Conservation (phyloP, 2,797 vertebrate genomes). For the Schizopygopsis malacanthus region DNA sequence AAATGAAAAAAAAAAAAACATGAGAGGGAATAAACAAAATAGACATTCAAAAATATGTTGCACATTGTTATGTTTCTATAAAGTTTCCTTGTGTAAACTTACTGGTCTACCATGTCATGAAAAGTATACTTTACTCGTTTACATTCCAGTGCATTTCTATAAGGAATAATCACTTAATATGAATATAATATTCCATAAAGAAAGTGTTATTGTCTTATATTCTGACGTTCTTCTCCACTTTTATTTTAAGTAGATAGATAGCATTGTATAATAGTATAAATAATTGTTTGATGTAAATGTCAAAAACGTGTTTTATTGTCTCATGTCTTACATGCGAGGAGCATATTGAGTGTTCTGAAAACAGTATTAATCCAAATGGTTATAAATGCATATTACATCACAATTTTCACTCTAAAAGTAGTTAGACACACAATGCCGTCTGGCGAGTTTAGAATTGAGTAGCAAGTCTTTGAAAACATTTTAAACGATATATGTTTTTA, state of each 20-base stretch:
- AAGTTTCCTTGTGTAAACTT: background rate
- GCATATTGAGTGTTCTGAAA: background rate
- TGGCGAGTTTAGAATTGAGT: background rate
- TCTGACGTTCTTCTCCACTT: background rate
- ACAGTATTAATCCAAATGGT: background rate
- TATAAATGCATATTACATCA: background rate
- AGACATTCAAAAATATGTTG: conserved; percentile 18
- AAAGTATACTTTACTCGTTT: background rate
- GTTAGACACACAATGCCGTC: background rate
- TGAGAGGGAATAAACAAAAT: conserved; percentile 41
- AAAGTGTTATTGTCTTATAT: background rate
- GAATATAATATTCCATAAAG: background rate
- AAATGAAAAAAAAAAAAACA: background rate
- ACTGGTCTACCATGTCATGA: background rate
- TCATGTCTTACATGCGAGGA: background rate
- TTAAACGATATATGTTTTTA: too few species aligned
- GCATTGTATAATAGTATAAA: background rate
- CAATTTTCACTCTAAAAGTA: background rate
- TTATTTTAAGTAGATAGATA: background rate
- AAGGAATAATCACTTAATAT: background rate
- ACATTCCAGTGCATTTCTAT: background rate
- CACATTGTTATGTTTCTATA: background rate
- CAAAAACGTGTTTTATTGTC: background rate
- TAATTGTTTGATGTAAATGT: background rate
- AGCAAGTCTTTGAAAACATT: background rate